Evolutionary conservation across 2,888 invertebrate genomes (phyloP), one percentile per base, ranked within the genome.

Genomic region (Exocentrus adspersus): DNA sequence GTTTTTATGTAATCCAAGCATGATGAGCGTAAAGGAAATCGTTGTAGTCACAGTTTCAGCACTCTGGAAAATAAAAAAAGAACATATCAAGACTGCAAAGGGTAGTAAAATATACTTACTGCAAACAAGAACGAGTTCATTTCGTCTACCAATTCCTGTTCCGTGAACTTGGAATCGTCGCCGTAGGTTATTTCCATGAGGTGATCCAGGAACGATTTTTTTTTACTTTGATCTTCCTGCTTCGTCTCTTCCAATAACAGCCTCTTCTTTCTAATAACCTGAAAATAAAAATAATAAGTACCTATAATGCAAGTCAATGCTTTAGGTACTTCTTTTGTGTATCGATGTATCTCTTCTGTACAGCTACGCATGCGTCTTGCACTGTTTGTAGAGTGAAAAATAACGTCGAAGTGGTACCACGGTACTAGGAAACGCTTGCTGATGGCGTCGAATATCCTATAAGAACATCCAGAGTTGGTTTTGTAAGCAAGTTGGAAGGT

Each of bases 131-230:
- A 80, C 0, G 87, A 87, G 54, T 87, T 78, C 0, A 88, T 83
- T 79, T 88, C 88, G 70, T 88, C 87, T 59, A 86, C 79, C 1
- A 89, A 70, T 68, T 89, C 87, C 28, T 81, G 71, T 67, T 87
- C 82, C 0, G 83, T 85, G 37, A 86, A 86, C 10, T 85, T 85
- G 0, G 78, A 82, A 5, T 85, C 85, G 5, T 84, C 82, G 0
- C 66, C 52, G 37, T 60, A 58, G 16, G 66, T 86, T 2, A 85
- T 73, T 12, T 83, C 79, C 65, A 88, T 84, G 9, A 88, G 74
- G 4, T 86, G 75, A 64, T 82, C 83, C 80, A 86, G 45, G 79
- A 85, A 83, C 0, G 85, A 84, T 74, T 85, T 85, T 20, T 75
- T 82, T 65, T 79, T 82, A 67, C 59, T 50, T 61, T 52, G 69